A percentile compares a stretch with the other conserved stretches of the same genome.
phyloP scores from a whole-genome alignment of 1,140 invertebrate species.

The Cephus cinctus region DNA sequence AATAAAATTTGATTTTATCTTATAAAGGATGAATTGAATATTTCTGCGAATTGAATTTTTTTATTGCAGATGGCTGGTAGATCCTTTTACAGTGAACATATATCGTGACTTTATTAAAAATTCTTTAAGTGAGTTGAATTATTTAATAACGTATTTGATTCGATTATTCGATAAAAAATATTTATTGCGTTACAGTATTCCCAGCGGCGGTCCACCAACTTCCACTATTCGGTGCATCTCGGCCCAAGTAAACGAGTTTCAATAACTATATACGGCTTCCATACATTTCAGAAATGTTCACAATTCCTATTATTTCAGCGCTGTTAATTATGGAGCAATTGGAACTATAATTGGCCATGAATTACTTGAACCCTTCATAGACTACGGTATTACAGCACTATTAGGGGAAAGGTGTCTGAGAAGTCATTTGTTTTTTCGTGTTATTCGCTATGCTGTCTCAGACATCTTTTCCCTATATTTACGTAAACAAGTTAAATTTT shows the following conservation, averaged over 20 bases:
- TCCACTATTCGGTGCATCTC: slow-evolving; percentile 56
- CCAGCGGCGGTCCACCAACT: slow-evolving; percentile 69
- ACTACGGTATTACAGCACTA: slow-evolving; percentile 33
- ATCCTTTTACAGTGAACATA: slow-evolving; percentile 69
- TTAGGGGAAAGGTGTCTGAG: too few species aligned
- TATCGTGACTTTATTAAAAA: slow-evolving; percentile 67
- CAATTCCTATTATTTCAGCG: slow-evolving; percentile 53
- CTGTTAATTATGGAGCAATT: slow-evolving; percentile 63
- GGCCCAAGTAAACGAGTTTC: slow-evolving; percentile 31
- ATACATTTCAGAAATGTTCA: too few species aligned
- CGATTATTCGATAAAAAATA: slow-evolving; percentile 4
- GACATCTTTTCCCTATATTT: background rate
- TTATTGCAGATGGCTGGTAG: slow-evolving; percentile 36
- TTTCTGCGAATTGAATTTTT: background rate
- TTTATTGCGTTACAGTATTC: slow-evolving; percentile 59
- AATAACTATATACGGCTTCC: slow-evolving; percentile 4
- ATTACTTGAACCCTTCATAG: slow-evolving; percentile 63
- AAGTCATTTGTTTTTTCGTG: too few species aligned
- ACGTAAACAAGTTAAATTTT: slow-evolving; percentile 2
- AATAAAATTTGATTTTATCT: too few species aligned
- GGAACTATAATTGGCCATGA: slow-evolving; percentile 64
- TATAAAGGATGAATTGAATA: too few species aligned
- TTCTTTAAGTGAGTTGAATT: slow-evolving; percentile 63
- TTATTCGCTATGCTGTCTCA: too few species aligned
- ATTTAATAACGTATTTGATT: background rate